A percentile compares a stretch with the other conserved stretches of the same genome.
Evolutionary conservation across 1,140 invertebrate species (phyloP).

Genomic region (Orius insidiosus): DNA sequence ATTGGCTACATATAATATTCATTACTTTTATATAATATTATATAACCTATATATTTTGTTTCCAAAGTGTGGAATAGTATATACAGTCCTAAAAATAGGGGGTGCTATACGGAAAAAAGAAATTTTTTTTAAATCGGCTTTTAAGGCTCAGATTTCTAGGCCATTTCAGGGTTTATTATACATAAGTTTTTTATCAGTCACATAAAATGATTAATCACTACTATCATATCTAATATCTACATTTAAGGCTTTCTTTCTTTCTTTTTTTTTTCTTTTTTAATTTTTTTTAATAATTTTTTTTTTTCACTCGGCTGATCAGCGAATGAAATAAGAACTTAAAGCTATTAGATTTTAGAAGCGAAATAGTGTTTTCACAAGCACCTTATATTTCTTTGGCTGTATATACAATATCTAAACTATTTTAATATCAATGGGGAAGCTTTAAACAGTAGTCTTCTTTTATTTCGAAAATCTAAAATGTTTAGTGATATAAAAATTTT

Average conservation of each 20-base stretch:
- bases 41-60: background rate
- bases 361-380: constrained; percentile 12
- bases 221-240: constrained; percentile 8
- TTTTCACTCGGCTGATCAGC: background rate
- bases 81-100: constrained; percentile 1
- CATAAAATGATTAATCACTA: constrained; percentile 9
- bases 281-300: constrained; percentile 9
- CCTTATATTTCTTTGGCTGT: constrained; percentile 15
- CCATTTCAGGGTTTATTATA: constrained; percentile 13
- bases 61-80: constrained; percentile 2
- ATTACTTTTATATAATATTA: background rate
- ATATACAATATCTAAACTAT: constrained; percentile 12
- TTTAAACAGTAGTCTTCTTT: constrained; percentile 7
- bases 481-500: too few species aligned
- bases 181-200: too few species aligned
- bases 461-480: too few species aligned
- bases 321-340: constrained; percentile 9
- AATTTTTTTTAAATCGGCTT: background rate
- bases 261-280: constrained; percentile 9
- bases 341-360: constrained; percentile 12
- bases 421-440: constrained; percentile 12
- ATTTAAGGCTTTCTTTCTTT: too few species aligned
- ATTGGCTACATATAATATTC: background rate
- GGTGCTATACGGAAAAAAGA: constrained; percentile 5
- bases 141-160: constrained; percentile 12